Base-by-base conservation (phyloP, 2,797 vertebrate genomes). In the Siniperca scherzeri region DNA sequence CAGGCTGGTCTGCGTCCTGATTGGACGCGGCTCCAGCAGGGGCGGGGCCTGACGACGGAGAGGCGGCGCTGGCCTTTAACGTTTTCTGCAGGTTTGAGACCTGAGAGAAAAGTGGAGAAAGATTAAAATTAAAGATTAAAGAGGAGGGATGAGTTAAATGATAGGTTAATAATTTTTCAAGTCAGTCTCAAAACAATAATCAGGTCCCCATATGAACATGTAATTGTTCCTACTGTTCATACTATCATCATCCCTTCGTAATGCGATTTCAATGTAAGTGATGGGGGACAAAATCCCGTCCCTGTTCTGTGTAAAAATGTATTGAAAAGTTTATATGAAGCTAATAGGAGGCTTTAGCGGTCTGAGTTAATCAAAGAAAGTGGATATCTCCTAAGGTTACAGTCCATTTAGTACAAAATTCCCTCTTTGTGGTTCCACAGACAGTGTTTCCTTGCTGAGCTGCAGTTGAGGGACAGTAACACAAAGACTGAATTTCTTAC, bases 51-150 rank as follows among this genome's bases (percentile, higher is more conserved):
- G 96, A 96, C 0, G 96, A 96, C 0, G 96, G 96, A 30, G 96
- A 96, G 30, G 96, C 95, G 0, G 96, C 95, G 1, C 97, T 99
- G 78, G 98, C 98, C 93, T 99, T 99, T 92, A 99, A 96, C 4
- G 98, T 99, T 94, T 99, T 99, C 92, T 99, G 98, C 88, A 99
- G 96, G 92, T 99, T 99, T 89, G 98, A 98, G 36, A 99, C 98
- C 98, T 99, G 91, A 80, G 84, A 68, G 0, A 48, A 60, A 59
- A 70, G 57, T 52, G 60, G 73, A 55, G 25, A 40, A 80, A 25
- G 55, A 76, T 74, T 59, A 25, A 27, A 36, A 42, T 40, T 11
- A 33, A 25, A 78, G 25, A 65, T 19, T 53, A 53, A 30, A n/a
- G 13, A 74, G 22, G 22, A 52, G 36, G 22, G 14, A n/a, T 11